Evolutionary conservation across 2,113 vertebrate species (phyloP).

Genomic region (Empidonax traillii): DNA sequence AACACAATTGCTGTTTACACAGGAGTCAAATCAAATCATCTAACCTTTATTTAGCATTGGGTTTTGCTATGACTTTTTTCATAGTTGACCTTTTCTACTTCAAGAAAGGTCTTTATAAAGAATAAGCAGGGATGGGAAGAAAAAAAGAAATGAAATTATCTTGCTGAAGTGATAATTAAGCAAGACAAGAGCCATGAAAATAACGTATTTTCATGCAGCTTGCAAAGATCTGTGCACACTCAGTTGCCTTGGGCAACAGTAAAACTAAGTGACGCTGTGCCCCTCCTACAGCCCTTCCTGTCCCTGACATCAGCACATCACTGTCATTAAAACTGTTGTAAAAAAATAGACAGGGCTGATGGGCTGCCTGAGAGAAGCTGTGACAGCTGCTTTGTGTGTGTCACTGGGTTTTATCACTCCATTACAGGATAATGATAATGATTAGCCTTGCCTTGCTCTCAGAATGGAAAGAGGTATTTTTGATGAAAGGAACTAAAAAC

Average conservation of each 20-base stretch:
- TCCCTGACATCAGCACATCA: neutral
- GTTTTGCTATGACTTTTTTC: neutral
- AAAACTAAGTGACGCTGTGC: neutral
- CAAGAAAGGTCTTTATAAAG: constrained; percentile 6
- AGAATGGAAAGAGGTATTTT: constrained; percentile 30
- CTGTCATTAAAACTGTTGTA: constrained; percentile 2
- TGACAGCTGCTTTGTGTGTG: constrained; percentile 46
- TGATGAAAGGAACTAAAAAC: constrained; percentile 25
- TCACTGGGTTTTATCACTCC: constrained; percentile 50
- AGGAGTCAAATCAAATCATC: constrained; percentile 13
- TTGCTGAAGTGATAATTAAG: constrained; percentile 44
- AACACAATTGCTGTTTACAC: neutral
- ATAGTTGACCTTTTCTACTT: constrained; percentile 22
- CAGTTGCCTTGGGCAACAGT: neutral
- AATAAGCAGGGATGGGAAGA: neutral
- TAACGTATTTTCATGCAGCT: neutral
- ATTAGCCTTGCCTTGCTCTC: constrained; percentile 42
- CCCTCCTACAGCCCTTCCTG: constrained; percentile 1
- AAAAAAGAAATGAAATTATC: constrained; percentile 1
- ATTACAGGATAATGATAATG: constrained; percentile 45
- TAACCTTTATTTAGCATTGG: constrained; percentile 26
- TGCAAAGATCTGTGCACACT: constrained; percentile 5
- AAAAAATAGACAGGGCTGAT: neutral
- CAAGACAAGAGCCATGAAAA: constrained; percentile 32
- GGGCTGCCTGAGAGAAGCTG: neutral